Evolutionary conservation across 2,113 vertebrate genomes (phyloP).

Genomic region (Nerophis lumbriciformis): DNA sequence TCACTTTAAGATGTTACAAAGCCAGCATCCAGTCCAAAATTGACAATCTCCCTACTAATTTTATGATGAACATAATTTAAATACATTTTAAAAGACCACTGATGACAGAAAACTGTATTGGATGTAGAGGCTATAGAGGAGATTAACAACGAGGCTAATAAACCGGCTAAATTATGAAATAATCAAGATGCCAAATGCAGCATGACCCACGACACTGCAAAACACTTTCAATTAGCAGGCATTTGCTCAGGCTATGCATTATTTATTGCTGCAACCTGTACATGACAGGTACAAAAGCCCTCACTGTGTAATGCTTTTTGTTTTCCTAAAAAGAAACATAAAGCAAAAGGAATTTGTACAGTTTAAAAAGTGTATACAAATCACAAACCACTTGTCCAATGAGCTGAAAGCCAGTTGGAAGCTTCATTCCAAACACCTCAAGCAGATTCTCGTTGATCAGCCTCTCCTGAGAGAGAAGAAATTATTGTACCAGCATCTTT

Average conservation of each 20-base stretch:
- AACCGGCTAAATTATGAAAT: neutral
- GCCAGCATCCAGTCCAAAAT: neutral
- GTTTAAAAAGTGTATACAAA: neutral
- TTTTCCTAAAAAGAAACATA: too few relatives aligned
- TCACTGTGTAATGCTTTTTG: neutral
- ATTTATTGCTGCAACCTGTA: neutral
- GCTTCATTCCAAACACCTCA: constrained; percentile 79
- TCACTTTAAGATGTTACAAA: neutral
- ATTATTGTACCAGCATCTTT: neutral
- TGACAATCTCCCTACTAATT: neutral
- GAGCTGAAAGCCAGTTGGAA: constrained; percentile 79
- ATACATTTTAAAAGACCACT: neutral
- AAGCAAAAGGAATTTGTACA: neutral
- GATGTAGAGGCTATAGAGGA: neutral
- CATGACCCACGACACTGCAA: neutral
- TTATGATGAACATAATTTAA: neutral
- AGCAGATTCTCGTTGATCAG: constrained; percentile 68
- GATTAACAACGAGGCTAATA: neutral
- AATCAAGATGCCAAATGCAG: neutral
- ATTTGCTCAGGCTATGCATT: neutral
- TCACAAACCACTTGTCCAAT: constrained; percentile 80
- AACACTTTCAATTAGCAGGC: neutral
- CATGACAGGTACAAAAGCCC: neutral
- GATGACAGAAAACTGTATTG: neutral
- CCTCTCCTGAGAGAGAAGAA: constrained; percentile 66